Evolutionary conservation across 2,113 vertebrate genomes (phyloP).

Genomic region (Emydura subglobosa): DNA sequence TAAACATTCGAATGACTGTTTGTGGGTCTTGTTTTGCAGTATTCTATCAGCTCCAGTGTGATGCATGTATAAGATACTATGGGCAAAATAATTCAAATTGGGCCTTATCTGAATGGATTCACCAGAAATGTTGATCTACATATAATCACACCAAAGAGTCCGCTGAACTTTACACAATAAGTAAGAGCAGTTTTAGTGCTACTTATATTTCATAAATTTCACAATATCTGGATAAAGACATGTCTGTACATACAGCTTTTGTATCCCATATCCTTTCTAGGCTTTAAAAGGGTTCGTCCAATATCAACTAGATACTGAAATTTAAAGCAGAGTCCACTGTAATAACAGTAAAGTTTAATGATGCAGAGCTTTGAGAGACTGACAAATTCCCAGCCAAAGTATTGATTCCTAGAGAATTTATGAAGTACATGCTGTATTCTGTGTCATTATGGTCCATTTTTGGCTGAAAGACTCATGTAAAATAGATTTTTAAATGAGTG

Average conservation of each 20-base stretch:
- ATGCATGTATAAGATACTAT: slow-evolving; percentile 54
- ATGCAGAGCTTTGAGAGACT: slow-evolving; percentile 84
- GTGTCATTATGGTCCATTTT: slow-evolving; percentile 85
- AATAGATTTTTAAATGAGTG: slow-evolving; percentile 91
- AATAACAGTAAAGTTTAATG: slow-evolving; percentile 90
- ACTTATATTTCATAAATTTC: slow-evolving; percentile 76
- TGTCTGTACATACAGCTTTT: slow-evolving; percentile 57
- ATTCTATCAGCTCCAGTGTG: neutral
- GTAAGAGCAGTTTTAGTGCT: slow-evolving; percentile 62
- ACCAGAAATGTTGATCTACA: slow-evolving; percentile 63
- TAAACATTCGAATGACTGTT: slow-evolving; percentile 30
- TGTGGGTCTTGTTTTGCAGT: neutral
- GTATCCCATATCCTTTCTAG: slow-evolving; percentile 64
- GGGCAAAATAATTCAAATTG: slow-evolving; percentile 48
- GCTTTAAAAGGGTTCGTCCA: slow-evolving; percentile 74
- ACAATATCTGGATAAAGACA: slow-evolving; percentile 58
- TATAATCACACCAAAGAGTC: slow-evolving; percentile 52
- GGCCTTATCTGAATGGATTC: slow-evolving; percentile 44
- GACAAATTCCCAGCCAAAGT: slow-evolving; percentile 89
- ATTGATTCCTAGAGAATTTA: slow-evolving; percentile 88
- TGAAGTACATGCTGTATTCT: slow-evolving; percentile 83
- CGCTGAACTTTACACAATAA: slow-evolving; percentile 56
- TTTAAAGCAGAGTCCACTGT: slow-evolving; percentile 82
- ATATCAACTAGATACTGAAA: slow-evolving; percentile 79
- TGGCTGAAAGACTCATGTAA: slow-evolving; percentile 88